A percentile compares a stretch with the other conserved stretches of the same genome.
These are phyloP conservation scores for Trachelus stipa DNA, from an alignment of 2,888 invertebrate species.

Conservation along the genomic window DNA sequence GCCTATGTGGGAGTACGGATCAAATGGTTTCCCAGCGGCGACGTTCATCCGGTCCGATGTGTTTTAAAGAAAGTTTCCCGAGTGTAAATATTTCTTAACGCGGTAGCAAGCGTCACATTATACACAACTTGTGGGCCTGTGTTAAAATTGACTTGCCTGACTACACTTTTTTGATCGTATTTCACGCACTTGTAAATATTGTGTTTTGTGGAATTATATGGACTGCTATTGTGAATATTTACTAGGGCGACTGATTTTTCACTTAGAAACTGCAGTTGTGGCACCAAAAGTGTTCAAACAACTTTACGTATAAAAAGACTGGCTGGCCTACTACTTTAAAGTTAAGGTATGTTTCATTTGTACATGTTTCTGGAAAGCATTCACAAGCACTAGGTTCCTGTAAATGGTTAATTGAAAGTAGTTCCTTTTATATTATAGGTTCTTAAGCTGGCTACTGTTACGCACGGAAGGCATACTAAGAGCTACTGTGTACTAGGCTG, in stretches of 20 bases:
- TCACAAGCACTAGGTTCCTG: background rate
- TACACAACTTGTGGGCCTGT: conserved; percentile 3
- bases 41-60: background rate
- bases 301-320: background rate
- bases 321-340: background rate
- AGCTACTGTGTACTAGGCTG: conserved; percentile 16
- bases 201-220: background rate
- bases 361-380: background rate
- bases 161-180: background rate
- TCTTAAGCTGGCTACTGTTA: conserved; percentile 24
- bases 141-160: background rate
- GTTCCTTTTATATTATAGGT: conserved; percentile 5
- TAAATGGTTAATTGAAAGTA: background rate
- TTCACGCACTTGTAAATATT: background rate
- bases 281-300: background rate
- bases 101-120: conserved; percentile 24
- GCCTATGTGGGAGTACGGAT: background rate
- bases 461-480: conserved; percentile 6
- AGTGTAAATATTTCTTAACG: conserved; percentile 17
- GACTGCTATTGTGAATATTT: background rate
- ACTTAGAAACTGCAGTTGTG: background rate
- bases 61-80: conserved; percentile 1
- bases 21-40: background rate
- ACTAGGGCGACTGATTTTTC: background rate
- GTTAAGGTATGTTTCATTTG: background rate